Conservation (phyloP, 2,888 invertebrate genomes). For the Himalopsyche kuldschensis region DNA sequence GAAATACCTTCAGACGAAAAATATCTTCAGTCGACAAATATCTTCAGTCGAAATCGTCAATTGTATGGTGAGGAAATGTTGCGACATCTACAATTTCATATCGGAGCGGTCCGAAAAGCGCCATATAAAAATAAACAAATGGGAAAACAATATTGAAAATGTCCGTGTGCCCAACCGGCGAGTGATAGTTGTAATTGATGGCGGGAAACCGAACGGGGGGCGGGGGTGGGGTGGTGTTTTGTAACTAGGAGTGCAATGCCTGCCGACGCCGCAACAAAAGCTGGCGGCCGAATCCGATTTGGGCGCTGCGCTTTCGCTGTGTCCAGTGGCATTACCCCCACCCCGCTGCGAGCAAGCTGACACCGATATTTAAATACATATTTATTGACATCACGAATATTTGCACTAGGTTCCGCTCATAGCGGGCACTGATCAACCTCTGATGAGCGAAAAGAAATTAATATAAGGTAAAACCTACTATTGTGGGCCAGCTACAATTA, state of each 20-base stretch:
- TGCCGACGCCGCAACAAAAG: neutral
- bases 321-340: neutral
- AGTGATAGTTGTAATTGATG: slow-evolving; percentile 34
- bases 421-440: too few relatives aligned
- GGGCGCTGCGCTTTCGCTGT: neutral
- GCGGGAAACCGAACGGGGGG: neutral
- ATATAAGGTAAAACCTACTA: too few relatives aligned
- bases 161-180: slow-evolving; percentile 16
- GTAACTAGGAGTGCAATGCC: neutral
- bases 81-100: neutral
- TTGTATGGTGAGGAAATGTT: too few relatives aligned
- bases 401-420: too few relatives aligned
- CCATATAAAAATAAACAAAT: slow-evolving; percentile 26
- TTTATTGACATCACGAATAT: too few relatives aligned
- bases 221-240: neutral
- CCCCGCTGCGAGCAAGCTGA: neutral
- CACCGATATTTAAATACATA: neutral
- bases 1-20: too few relatives aligned
- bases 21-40: too few relatives aligned
- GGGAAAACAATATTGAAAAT: slow-evolving; percentile 35
- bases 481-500: too few relatives aligned
- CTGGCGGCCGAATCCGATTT: neutral
- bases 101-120: slow-evolving; percentile 3
- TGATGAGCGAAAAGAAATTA: too few relatives aligned
- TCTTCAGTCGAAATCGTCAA: too few relatives aligned